Evolutionary conservation across 2,113 vertebrate species (phyloP).

Genomic region (Montifringilla adamsi): DNA sequence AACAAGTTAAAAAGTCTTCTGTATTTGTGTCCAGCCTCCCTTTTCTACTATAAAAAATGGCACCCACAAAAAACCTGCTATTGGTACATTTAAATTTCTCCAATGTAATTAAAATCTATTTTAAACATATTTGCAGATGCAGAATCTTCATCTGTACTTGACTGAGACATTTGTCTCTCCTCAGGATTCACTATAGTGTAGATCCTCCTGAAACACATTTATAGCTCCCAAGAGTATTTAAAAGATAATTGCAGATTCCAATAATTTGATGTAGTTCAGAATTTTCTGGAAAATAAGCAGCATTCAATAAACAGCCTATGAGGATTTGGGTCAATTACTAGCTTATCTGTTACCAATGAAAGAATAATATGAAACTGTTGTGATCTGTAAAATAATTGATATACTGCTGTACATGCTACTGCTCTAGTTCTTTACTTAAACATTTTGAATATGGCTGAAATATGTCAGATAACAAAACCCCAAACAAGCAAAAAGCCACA

Average conservation of each 20-base stretch:
- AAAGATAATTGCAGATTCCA: background rate
- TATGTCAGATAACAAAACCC: rapidly evolving
- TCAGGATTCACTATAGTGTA: background rate
- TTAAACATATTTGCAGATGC: background rate
- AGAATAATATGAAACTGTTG: background rate
- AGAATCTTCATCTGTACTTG: background rate
- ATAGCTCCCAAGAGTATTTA: background rate
- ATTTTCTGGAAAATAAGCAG: background rate
- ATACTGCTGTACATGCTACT: background rate
- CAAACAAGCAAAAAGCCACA: background rate
- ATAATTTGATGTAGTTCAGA: background rate
- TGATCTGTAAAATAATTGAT: background rate
- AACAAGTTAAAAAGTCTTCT: background rate
- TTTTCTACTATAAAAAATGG: background rate
- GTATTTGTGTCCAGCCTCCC: rapidly evolving
- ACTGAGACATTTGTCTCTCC: background rate
- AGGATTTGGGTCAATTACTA: background rate
- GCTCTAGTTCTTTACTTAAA: background rate
- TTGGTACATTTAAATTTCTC: background rate
- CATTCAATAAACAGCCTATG: background rate
- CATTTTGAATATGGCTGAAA: background rate
- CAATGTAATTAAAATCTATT: background rate
- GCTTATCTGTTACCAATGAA: background rate
- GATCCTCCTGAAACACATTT: background rate
- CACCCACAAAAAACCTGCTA: background rate